phyloP scores from a whole-genome alignment of 2,797 vertebrate species.

The Phalloptychus januarius region DNA sequence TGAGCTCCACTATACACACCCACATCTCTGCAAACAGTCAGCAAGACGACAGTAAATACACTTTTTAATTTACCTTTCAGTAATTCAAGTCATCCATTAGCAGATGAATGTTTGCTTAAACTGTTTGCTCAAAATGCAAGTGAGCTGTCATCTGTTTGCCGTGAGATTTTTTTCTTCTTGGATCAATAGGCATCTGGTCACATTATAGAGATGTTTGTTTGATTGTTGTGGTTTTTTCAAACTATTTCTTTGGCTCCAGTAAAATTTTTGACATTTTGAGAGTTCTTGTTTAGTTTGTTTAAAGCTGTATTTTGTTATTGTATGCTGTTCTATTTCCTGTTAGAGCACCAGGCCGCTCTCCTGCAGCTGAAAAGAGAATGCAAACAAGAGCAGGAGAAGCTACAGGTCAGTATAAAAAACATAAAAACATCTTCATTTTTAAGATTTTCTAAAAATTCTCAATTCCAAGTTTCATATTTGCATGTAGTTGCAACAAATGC shows the following conservation, averaged over 20 bases:
- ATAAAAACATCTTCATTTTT: neutral
- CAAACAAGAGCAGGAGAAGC: slow-evolving; percentile 90
- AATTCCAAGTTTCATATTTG: neutral
- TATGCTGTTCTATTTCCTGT: slow-evolving; percentile 40
- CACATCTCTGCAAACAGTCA: slow-evolving; percentile 10
- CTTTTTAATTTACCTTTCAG: neutral
- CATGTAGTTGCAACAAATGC: neutral
- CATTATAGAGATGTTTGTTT: neutral
- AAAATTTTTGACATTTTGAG: neutral
- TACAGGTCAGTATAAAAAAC: slow-evolving; percentile 78
- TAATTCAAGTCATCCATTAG: neutral
- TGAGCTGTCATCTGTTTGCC: neutral
- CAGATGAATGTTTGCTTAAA: slow-evolving; percentile 20
- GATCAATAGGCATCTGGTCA: slow-evolving; percentile 17
- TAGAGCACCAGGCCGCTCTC: slow-evolving; percentile 95
- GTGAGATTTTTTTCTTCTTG: neutral
- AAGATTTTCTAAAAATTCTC: neutral
- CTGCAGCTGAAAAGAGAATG: slow-evolving; percentile 94
- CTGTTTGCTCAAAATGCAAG: slow-evolving; percentile 1
- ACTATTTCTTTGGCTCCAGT: neutral
- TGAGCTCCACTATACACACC: slow-evolving; percentile 16
- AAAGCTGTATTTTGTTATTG: neutral
- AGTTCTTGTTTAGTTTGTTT: neutral
- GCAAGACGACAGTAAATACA: slow-evolving; percentile 5
- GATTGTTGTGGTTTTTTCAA: neutral